Evolutionary conservation across 2,888 invertebrate genomes (phyloP).

Genomic region (Nymphalis c-album): DNA sequence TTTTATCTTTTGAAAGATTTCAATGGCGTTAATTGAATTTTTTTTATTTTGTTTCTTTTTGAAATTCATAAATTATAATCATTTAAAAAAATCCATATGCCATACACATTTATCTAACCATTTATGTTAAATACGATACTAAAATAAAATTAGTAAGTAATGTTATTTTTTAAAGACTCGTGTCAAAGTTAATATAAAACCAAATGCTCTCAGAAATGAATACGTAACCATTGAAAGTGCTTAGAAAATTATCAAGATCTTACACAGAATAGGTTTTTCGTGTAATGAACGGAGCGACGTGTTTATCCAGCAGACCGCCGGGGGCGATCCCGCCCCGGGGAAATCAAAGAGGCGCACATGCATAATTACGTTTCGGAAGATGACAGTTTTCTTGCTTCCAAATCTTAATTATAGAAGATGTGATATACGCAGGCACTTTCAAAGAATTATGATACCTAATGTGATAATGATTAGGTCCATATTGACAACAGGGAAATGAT

Average conservation of each 20-base stretch:
- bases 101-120: too few species aligned
- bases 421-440: not conserved
- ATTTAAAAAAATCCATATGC: too few species aligned
- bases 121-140: too few species aligned
- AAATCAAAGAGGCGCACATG: constrained; percentile 19
- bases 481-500: not conserved
- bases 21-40: not conserved
- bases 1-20: not conserved
- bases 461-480: not conserved
- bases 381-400: constrained; percentile 19
- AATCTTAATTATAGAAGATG: constrained; percentile 17
- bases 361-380: constrained; percentile 21
- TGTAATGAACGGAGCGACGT: constrained; percentile 9
- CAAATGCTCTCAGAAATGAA: too few species aligned
- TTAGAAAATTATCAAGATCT: constrained; percentile 8
- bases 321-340: constrained; percentile 18
- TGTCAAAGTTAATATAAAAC: too few species aligned
- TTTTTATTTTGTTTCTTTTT: not conserved
- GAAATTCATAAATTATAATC: not conserved
- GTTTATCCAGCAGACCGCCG: constrained; percentile 13
- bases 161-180: too few species aligned
- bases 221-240: not conserved
- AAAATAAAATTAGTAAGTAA: too few species aligned
- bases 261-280: not conserved
- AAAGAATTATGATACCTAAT: not conserved